Percentiles rank a stretch among this genome's conserved stretches.
phyloP scores from a whole-genome alignment of 2,888 invertebrate species.

The Epinotia nisella region DNA sequence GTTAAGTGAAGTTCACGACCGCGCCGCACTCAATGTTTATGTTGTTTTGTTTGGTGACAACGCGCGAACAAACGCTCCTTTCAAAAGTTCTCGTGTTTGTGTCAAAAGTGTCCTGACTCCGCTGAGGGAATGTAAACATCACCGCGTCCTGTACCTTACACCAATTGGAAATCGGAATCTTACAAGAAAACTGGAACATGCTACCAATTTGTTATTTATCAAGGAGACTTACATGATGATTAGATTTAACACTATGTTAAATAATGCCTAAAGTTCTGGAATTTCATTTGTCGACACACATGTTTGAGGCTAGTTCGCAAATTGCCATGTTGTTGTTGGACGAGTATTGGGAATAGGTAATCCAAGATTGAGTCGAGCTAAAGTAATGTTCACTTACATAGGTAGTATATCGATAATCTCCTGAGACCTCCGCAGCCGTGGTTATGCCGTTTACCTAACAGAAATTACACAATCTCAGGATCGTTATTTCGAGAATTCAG shows the following conservation, averaged over 20 bases:
- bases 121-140: constrained; percentile 50
- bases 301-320: neutral
- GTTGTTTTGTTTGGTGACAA: constrained; percentile 78
- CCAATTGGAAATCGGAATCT: constrained; percentile 26
- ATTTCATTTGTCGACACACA: neutral
- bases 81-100: constrained; percentile 72
- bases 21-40: constrained; percentile 69
- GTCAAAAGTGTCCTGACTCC: constrained; percentile 63
- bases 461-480: constrained; percentile 39
- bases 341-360: neutral
- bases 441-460: constrained; percentile 21
- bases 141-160: constrained; percentile 13
- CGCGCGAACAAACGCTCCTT: constrained; percentile 72
- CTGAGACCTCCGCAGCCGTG: constrained; percentile 15
- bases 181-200: constrained; percentile 17
- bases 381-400: constrained; percentile 17
- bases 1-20: constrained; percentile 55
- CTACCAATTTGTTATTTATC: neutral
- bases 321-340: constrained; percentile 5
- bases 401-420: constrained; percentile 17
- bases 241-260: neutral
- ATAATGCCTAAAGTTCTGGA: neutral
- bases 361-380: constrained; percentile 4
- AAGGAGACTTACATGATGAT: neutral
- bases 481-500: constrained; percentile 27